Percentiles rank a stretch among this genome's conserved stretches.
These are phyloP conservation scores for Drosophila pseudoobscura DNA, from an alignment of 1,140 invertebrate genomes.

Conservation along the genomic window DNA sequence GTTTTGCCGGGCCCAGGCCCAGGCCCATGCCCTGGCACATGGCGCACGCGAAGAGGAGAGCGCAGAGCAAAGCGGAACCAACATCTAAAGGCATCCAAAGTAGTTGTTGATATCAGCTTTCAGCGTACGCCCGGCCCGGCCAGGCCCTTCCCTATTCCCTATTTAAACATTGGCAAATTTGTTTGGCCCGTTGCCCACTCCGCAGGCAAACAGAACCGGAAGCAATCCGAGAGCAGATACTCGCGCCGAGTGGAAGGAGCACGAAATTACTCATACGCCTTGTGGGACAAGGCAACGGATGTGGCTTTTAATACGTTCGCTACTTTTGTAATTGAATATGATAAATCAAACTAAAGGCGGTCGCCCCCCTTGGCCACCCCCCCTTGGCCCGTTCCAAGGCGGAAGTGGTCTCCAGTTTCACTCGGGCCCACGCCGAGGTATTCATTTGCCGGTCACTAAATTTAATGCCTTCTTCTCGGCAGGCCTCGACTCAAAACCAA, in stretches of 20 bases:
- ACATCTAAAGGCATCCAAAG: constrained; percentile 39
- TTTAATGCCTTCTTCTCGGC: constrained; percentile 45
- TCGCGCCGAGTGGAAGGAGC: constrained; percentile 9
- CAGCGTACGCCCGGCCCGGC: constrained; percentile 38
- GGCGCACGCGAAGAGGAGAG: constrained; percentile 56
- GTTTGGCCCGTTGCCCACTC: constrained; percentile 40
- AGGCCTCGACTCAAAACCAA: constrained; percentile 65
- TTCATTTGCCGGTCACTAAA: constrained; percentile 53
- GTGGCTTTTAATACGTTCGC: constrained; percentile 75
- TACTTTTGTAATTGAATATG: constrained; percentile 82
- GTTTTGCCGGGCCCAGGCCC: constrained; percentile 33
- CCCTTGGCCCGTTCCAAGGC: constrained; percentile 23
- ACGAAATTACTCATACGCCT: constrained; percentile 74
- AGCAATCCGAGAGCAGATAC: constrained; percentile 8
- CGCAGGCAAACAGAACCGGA: constrained; percentile 41
- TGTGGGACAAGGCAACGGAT: constrained; percentile 41
- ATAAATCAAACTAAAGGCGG: constrained; percentile 72
- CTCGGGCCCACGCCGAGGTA: neutral
- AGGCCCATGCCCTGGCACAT: constrained; percentile 19
- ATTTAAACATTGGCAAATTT: constrained; percentile 58
- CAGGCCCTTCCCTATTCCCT: constrained; percentile 19
- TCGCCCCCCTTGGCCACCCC: constrained; percentile 1
- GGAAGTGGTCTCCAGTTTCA: constrained; percentile 62
- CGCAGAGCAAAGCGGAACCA: constrained; percentile 7
- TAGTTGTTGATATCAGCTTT: constrained; percentile 77